A percentile compares a stretch with the other conserved stretches of the same genome.
Conservation (phyloP, 2,888 invertebrate genomes). For the Deilephila elpenor region DNA sequence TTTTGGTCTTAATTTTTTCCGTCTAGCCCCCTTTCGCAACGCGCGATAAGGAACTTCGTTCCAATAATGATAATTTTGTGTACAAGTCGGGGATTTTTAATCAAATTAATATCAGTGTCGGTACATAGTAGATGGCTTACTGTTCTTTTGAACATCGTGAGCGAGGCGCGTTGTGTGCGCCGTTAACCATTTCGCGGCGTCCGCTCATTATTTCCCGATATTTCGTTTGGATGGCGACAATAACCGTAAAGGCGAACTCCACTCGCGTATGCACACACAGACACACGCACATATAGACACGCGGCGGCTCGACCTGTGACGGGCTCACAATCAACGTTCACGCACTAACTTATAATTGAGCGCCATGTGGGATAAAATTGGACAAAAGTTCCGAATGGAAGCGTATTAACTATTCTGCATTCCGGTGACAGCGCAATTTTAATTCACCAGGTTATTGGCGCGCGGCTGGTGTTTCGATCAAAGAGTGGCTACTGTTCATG, state of each 20-base stretch:
- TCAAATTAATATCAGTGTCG: neutral
- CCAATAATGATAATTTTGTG: no score
- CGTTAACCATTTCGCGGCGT: constrained; percentile 1
- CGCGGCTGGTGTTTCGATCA: neutral
- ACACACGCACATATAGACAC: neutral
- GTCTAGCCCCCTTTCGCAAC: no score
- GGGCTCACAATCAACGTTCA: neutral
- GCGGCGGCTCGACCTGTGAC: neutral
- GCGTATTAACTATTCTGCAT: neutral
- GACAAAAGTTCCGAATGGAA: neutral
- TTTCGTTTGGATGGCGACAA: neutral
- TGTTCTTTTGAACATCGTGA: neutral
- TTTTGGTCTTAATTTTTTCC: no score
- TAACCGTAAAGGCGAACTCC: constrained; percentile 4
- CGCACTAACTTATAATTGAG: constrained; percentile 8
- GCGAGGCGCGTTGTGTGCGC: neutral
- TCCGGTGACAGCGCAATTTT: neutral
- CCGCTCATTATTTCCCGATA: constrained; percentile 10
- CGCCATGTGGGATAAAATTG: neutral
- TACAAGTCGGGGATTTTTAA: no score
- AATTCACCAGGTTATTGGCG: neutral
- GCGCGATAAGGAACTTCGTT: no score
- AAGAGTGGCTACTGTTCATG: neutral
- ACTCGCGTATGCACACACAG: neutral
- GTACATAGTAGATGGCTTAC: neutral